Conservation (phyloP, 2,113 vertebrate species). For the Eubucco bourcierii region DNA sequence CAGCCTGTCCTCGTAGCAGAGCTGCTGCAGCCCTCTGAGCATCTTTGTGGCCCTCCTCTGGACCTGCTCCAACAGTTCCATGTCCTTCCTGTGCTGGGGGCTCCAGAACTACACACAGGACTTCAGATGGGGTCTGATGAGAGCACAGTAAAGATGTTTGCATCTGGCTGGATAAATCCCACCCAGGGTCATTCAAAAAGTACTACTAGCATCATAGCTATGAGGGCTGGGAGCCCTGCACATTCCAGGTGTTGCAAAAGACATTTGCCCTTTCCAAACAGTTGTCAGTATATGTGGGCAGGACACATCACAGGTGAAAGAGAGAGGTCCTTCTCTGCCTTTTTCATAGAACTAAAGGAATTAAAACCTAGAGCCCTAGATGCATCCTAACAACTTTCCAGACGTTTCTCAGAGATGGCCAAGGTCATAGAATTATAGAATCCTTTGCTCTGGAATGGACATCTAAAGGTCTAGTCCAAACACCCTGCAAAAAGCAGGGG, state of each 20-base stretch:
- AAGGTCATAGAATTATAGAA: background rate
- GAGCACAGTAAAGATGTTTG: background rate
- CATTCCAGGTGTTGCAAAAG: background rate
- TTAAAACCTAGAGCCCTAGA: background rate
- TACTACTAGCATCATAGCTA: background rate
- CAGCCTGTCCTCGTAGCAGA: no score
- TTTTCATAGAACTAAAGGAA: background rate
- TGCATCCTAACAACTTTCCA: background rate
- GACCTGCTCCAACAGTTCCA: no score
- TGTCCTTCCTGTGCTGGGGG: no score
- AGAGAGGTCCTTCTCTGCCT: background rate
- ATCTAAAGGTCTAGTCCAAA: no score
- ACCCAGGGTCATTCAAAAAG: background rate
- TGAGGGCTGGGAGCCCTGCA: background rate
- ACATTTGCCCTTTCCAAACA: background rate
- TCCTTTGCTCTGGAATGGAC: no score
- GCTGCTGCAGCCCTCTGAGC: no score
- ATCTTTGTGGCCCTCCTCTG: no score
- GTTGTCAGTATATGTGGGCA: background rate
- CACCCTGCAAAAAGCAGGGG: no score
- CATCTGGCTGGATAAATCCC: background rate
- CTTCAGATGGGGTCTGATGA: no score
- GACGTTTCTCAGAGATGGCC: background rate
- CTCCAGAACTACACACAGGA: no score
- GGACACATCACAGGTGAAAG: background rate